These are phyloP conservation scores for Drosophila mimetica DNA, from an alignment of 2,888 invertebrate genomes.

Conservation along the genomic window DNA sequence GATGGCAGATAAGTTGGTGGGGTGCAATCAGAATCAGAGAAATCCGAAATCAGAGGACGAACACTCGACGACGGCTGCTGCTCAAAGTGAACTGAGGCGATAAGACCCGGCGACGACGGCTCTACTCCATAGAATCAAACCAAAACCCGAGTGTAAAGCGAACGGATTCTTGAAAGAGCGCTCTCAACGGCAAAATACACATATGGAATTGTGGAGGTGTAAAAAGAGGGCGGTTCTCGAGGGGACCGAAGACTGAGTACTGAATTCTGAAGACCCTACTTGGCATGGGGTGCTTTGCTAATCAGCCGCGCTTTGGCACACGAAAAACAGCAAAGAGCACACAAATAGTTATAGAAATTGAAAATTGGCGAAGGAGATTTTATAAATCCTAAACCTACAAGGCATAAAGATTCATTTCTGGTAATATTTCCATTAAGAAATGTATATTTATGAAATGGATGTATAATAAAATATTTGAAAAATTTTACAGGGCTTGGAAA, in stretches of 20 bases:
- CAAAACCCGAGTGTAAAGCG: constrained; percentile 14
- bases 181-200: constrained; percentile 7
- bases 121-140: constrained; percentile 7
- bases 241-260: neutral
- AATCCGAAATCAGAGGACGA: constrained; percentile 23
- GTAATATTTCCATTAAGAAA: no score
- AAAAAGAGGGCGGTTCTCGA: neutral
- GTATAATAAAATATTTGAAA: no score
- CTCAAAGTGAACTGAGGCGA: constrained; percentile 24
- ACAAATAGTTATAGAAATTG: no score
- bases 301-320: constrained; percentile 19
- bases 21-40: neutral
- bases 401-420: no score
- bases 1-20: constrained; percentile 4
- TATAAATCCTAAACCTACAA: no score
- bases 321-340: neutral
- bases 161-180: constrained; percentile 6
- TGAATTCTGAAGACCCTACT: constrained; percentile 11
- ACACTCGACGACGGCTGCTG: constrained; percentile 29
- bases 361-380: neutral
- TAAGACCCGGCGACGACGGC: constrained; percentile 9
- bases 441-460: no score
- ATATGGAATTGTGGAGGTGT: neutral
- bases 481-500: no score
- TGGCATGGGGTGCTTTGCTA: constrained; percentile 31